These are phyloP conservation scores for Bilobella aurantiaca DNA, from an alignment of 1,140 invertebrate species.

Conservation along the genomic window DNA sequence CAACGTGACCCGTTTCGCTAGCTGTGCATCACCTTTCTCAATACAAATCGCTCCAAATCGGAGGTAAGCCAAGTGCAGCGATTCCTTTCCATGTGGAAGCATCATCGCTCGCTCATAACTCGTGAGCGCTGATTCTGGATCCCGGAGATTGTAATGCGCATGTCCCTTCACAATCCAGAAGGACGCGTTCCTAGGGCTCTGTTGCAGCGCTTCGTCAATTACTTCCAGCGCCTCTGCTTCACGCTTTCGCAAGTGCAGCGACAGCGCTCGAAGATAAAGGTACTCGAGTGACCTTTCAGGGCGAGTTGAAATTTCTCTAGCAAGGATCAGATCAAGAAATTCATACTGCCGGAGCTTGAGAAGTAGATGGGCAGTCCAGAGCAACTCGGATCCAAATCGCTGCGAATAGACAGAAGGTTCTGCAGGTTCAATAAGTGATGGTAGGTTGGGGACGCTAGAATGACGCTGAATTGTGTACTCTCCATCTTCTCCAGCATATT, in stretches of 20 bases:
- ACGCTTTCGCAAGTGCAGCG: constrained; percentile 14
- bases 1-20: constrained; percentile 23
- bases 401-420: neutral
- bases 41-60: constrained; percentile 15
- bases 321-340: constrained; percentile 26
- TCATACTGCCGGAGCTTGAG: constrained; percentile 25
- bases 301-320: constrained; percentile 14
- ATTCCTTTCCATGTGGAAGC: constrained; percentile 12
- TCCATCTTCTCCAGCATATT: neutral
- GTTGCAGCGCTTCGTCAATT: constrained; percentile 19
- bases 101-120: constrained; percentile 21
- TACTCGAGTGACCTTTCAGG: constrained; percentile 6
- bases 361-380: constrained; percentile 29
- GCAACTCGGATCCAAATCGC: constrained; percentile 25
- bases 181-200: neutral
- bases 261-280: constrained; percentile 20
- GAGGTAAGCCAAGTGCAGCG: constrained; percentile 28
- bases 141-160: constrained; percentile 9
- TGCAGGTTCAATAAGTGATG: neutral
- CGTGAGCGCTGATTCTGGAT: constrained; percentile 6
- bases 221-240: constrained; percentile 17
- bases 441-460: neutral
- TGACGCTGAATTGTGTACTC: neutral
- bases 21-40: constrained; percentile 5
- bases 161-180: constrained; percentile 28